Percentiles rank a stretch among this genome's conserved stretches.
Evolutionary conservation across 2,797 vertebrate species (phyloP).

Genomic region (Scarus forsteni): DNA sequence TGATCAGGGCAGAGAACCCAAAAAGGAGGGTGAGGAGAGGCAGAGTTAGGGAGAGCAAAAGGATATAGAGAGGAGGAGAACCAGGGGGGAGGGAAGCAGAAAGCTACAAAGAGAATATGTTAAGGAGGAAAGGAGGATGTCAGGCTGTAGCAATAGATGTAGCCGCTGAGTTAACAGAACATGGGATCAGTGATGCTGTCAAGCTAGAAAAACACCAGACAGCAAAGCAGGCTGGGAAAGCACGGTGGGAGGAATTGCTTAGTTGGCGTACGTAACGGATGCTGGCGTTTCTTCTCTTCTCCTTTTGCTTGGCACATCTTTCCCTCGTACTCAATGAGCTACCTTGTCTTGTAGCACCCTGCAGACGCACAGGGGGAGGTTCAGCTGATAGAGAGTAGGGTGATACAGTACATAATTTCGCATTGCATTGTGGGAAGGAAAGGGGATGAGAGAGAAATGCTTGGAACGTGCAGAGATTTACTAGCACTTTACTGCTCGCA

Average conservation of each 20-base stretch:
- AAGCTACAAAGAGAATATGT: slow-evolving; percentile 59
- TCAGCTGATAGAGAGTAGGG: slow-evolving; percentile 38
- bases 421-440: slow-evolving; percentile 76
- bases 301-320: slow-evolving; percentile 22
- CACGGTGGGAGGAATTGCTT: slow-evolving; percentile 55
- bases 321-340: slow-evolving; percentile 38
- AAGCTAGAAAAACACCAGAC: slow-evolving; percentile 62
- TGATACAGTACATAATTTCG: slow-evolving; percentile 65
- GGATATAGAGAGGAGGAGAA: slow-evolving; percentile 2
- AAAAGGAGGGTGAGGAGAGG: slow-evolving; percentile 17
- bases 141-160: slow-evolving; percentile 40
- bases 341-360: slow-evolving; percentile 37
- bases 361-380: slow-evolving; percentile 24
- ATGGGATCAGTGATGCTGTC: slow-evolving; percentile 73
- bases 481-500: slow-evolving; percentile 65
- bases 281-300: slow-evolving; percentile 23
- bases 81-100: not conserved
- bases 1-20: slow-evolving; percentile 34
- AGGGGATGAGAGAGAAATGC: slow-evolving; percentile 64
- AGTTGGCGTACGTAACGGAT: slow-evolving; percentile 57
- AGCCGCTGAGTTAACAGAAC: slow-evolving; percentile 74
- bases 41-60: not conserved
- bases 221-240: slow-evolving; percentile 63
- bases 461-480: slow-evolving; percentile 74
- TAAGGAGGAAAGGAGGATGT: slow-evolving; percentile 51